Evolutionary conservation across 2,888 invertebrate species (phyloP), one percentile per base, ranked within the genome.

Genomic region (Ischnura elegans): DNA sequence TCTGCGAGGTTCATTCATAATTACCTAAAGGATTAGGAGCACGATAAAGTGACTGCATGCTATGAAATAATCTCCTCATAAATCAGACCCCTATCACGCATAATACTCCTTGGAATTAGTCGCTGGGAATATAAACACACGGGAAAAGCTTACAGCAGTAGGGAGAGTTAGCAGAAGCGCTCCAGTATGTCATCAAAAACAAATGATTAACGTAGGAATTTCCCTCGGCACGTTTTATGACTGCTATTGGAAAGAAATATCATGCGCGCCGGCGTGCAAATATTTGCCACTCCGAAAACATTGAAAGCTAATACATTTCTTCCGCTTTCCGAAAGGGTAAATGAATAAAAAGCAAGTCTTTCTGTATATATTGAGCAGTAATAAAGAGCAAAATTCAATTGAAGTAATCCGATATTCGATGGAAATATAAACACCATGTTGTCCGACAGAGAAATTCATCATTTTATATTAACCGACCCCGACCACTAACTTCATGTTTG

Each of bases 1-100:
- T 76, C 36, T 76, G 76, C 76, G 8, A 1, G 8, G 76, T 76
- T 36, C 8, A 76, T 76, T 36, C 10, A 16, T 3, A 76, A 76
- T 36, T 76, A 76, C 29, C 36, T 13, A 10, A 10, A 36, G 76
- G 13, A 76, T 76, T 76, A 76, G 76, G 6, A 2, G 13, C 13
- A 13, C 76, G 76, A 36, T 76, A 36, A 76, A 10, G n/a, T 36
- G 76, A 76, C 36, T 36, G 29, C 76, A 13, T 25, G 36, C 29
- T 76, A 76, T 36, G 36, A 76, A 76, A 76, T 76, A 76, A 76
- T 76, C 76, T 76, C 76, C 36, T 16, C 16, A 76, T 76, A 76
- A 76, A 76, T 76, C 76, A 76, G 76, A 76, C 2, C 2, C 4
- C 76, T 36, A 2, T 13, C 76, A 36, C 76, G 76, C 36, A 76